Percentiles rank a stretch among this genome's conserved stretches.
Evolutionary conservation across 2,888 invertebrate genomes (phyloP).

Genomic region (Chorisops tibialis): DNA sequence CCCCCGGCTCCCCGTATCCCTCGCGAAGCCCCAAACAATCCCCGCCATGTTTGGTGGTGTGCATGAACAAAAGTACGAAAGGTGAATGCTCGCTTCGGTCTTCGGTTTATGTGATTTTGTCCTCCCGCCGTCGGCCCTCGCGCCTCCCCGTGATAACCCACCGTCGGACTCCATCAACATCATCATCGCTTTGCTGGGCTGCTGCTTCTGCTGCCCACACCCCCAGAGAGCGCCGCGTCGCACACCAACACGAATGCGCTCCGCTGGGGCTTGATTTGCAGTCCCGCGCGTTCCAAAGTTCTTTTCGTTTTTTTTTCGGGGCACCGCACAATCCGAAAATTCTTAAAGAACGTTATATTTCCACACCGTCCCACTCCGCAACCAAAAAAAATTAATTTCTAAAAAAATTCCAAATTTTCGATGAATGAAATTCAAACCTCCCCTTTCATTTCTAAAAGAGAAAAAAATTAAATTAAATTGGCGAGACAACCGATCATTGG

Average conservation of each 20-base stretch:
- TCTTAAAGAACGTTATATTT: neutral
- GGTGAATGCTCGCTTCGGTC: conserved; percentile 33
- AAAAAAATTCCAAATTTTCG: neutral
- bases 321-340: no score
- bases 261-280: no score
- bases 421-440: no score
- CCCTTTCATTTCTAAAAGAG: no score
- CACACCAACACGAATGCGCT: neutral
- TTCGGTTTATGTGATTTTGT: conserved; percentile 25
- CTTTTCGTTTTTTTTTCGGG: neutral
- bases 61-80: conserved; percentile 28
- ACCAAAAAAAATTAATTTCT: no score
- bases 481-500: no score
- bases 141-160: neutral
- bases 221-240: no score
- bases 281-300: no score
- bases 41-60: neutral
- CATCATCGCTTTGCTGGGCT: neutral
- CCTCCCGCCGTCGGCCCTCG: conserved; percentile 1
- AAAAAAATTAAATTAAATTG: no score
- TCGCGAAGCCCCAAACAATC: neutral
- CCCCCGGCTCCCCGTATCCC: neutral
- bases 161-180: neutral
- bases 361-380: no score
- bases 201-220: neutral